These are phyloP conservation scores for Spinus pinus DNA, from an alignment of 2,797 vertebrate species.

Conservation along the genomic window DNA sequence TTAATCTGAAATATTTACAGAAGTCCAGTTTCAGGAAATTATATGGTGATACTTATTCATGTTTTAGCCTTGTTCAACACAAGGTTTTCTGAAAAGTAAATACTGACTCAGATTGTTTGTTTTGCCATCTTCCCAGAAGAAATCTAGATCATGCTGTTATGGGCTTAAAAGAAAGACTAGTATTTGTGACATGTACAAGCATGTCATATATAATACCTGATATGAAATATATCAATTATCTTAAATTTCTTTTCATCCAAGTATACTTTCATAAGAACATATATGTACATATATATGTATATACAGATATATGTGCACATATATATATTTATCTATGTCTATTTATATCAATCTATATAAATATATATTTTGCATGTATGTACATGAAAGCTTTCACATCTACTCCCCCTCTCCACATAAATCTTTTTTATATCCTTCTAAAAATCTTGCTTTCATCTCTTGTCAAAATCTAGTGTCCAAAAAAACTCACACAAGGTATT, in stretches of 20 bases:
- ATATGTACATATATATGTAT: too few relatives aligned
- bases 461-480: background rate
- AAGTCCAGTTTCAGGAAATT: background rate
- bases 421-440: background rate
- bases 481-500: background rate
- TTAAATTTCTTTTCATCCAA: background rate
- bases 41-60: background rate
- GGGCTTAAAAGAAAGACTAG: background rate
- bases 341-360: too few relatives aligned
- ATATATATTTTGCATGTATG: background rate
- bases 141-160: background rate
- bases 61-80: background rate
- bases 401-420: background rate
- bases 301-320: too few relatives aligned
- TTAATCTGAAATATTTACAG: background rate
- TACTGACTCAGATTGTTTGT: background rate
- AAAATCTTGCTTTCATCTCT: background rate
- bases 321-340: too few relatives aligned
- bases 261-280: background rate
- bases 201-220: fast-evolving
- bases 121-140: background rate
- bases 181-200: background rate
- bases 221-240: background rate
- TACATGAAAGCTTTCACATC: background rate
- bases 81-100: background rate